A percentile compares a stretch with the other conserved stretches of the same genome.
phyloP scores from a whole-genome alignment of 2,888 invertebrate genomes.

The Apamea sordens region DNA sequence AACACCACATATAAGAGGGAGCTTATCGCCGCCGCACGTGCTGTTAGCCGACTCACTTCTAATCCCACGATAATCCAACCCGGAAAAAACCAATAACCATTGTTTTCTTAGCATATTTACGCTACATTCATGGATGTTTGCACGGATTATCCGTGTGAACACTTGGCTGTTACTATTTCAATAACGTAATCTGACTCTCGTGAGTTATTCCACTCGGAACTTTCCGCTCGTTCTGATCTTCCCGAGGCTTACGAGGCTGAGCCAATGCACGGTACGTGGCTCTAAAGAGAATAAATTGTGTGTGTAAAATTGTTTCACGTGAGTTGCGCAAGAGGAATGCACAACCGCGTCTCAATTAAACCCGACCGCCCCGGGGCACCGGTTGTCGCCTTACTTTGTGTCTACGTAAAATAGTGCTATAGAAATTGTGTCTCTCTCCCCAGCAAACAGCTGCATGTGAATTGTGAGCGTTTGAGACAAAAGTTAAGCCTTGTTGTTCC shows the following conservation, averaged over 20 bases:
- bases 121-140: constrained; percentile 81
- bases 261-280: constrained; percentile 74
- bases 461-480: constrained; percentile 78
- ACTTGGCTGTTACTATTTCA: constrained; percentile 78
- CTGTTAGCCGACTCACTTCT: constrained; percentile 74
- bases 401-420: constrained; percentile 77
- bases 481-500: constrained; percentile 79
- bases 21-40: constrained; percentile 82
- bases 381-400: constrained; percentile 78
- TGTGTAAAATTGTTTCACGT: constrained; percentile 72
- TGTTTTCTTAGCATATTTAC: constrained; percentile 85
- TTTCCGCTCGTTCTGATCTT: constrained; percentile 70
- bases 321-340: constrained; percentile 74
- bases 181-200: constrained; percentile 79
- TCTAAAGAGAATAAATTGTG: constrained; percentile 67
- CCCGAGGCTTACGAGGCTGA: constrained; percentile 57
- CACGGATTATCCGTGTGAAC: constrained; percentile 81
- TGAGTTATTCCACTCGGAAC: constrained; percentile 74
- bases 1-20: constrained; percentile 69
- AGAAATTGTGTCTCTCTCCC: constrained; percentile 73
- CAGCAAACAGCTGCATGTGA: constrained; percentile 75
- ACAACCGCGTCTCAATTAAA: constrained; percentile 81
- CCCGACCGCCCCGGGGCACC: constrained; percentile 72
- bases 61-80: constrained; percentile 86
- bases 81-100: constrained; percentile 87